Evolutionary conservation across 2,113 vertebrate genomes (phyloP).

Genomic region (Prochilodus magdalenae): DNA sequence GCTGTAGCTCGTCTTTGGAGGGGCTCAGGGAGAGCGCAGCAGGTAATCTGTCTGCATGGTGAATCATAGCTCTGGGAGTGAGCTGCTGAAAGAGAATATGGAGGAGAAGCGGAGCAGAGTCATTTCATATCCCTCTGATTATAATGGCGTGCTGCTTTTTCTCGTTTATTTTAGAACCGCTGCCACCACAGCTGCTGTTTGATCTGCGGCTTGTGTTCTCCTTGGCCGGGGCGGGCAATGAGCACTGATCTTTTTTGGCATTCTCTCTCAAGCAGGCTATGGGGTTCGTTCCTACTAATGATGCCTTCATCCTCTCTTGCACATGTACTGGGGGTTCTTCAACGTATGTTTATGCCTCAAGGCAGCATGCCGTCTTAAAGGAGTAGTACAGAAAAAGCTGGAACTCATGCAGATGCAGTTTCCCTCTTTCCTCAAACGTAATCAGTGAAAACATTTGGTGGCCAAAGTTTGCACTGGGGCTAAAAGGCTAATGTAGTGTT

Average conservation of each 20-base stretch:
- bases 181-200: neutral
- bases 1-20: neutral
- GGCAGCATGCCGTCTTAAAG: neutral
- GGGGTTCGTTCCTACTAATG: slow-evolving; percentile 23
- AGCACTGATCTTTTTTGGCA: neutral
- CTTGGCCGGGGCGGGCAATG: neutral
- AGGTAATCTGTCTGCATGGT: slow-evolving; percentile 32
- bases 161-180: slow-evolving; percentile 16
- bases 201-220: neutral
- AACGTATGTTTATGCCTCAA: neutral
- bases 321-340: neutral
- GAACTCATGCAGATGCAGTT: no score
- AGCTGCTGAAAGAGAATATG: slow-evolving; percentile 8
- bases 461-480: no score
- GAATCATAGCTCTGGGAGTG: slow-evolving; percentile 32
- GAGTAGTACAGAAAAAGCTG: no score
- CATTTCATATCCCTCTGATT: slow-evolving; percentile 40
- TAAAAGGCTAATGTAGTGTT: no score
- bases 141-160: slow-evolving; percentile 1
- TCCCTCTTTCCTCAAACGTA: no score
- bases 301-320: neutral
- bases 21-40: slow-evolving; percentile 12
- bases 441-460: neutral
- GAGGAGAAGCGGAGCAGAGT: slow-evolving; percentile 19
- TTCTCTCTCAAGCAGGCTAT: slow-evolving; percentile 12